These are phyloP conservation scores for Danaus chrysippus DNA, from an alignment of 2,888 invertebrate genomes.

Conservation along the genomic window DNA sequence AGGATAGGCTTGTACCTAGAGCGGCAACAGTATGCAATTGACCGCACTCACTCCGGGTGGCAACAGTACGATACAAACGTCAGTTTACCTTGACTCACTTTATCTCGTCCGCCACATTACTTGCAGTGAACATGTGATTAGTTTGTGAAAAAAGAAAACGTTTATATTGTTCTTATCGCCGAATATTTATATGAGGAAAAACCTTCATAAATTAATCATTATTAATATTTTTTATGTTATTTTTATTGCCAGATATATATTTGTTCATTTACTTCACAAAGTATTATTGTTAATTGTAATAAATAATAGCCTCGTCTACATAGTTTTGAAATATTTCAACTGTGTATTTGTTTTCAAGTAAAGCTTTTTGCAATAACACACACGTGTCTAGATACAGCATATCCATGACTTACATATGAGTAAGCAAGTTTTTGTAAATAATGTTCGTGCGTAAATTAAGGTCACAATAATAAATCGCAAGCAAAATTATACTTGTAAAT, in stretches of 20 bases:
- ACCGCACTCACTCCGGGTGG: slow-evolving; percentile 57
- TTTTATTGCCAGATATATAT: background rate
- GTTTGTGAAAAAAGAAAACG: slow-evolving; percentile 40
- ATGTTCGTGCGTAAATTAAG: slow-evolving; percentile 30
- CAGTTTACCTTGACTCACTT: slow-evolving; percentile 75
- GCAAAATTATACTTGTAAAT: slow-evolving; percentile 16
- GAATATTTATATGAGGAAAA: background rate
- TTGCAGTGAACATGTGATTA: slow-evolving; percentile 58
- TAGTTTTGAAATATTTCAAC: too few relatives aligned
- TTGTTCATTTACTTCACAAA: too few relatives aligned
- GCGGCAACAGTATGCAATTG: slow-evolving; percentile 15
- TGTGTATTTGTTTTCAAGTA: too few relatives aligned
- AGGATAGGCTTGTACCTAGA: slow-evolving; percentile 2
- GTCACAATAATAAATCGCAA: slow-evolving; percentile 22
- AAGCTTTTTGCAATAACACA: slow-evolving; percentile 27
- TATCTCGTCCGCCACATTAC: slow-evolving; percentile 54
- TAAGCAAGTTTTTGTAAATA: slow-evolving; percentile 33
- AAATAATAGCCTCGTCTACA: too few relatives aligned
- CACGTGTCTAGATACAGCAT: slow-evolving; percentile 29
- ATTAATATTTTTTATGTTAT: background rate
- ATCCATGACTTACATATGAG: slow-evolving; percentile 34
- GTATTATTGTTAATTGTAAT: too few relatives aligned
- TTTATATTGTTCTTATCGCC: background rate
- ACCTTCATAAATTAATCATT: background rate
- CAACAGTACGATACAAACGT: slow-evolving; percentile 61